Base-by-base conservation (phyloP, 2,113 vertebrate species). In the Macrotus californicus region DNA sequence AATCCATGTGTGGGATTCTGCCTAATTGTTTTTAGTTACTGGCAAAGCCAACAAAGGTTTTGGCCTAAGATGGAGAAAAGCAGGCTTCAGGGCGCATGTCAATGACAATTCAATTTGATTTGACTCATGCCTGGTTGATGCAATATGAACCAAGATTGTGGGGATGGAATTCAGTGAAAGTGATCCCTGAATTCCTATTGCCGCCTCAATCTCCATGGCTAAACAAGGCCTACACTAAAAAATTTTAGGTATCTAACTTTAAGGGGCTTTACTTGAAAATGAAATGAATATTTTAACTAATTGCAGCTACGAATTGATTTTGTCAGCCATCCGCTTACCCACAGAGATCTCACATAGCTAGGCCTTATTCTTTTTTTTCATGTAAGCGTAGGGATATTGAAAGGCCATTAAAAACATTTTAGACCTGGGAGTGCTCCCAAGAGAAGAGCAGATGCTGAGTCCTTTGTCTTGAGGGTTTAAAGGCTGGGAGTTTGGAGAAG, bases 1-100 rank as follows among this genome's bases (percentile, higher is more conserved):
- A 54, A 5, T 93, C 31, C 36, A 85, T 50, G 93, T 96, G 66
- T 94, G 22, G 73, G n/a, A n/a, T 95, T 95, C 75, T 95, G 36
- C 76, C 19, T 77, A 36, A 89, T 34, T 88, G n/a, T 43, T 97
- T 87, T 84, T 50, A 88, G n/a, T 82, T 50, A 50, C 61, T 83
- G 46, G 24, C 67, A 69, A 41, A 64, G 15, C 5, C 52, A 89
- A 29, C 22, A 80, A 56, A 67, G 16, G 3, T 73, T 41, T n/a
- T 96, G 29, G 52, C 59, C 56, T 84, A 39, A 59, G 11, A 89
- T 43, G 31, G 59, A 41, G 34, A 75, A 34, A 86, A 13, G 9
- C 2, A 76, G 67, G 84, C 36, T 54, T 86, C 66, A 87, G 19
- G 76, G 5, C 5, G 43, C 36, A 67, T 26, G 12, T 72, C 85